phyloP scores from a whole-genome alignment of 2,113 vertebrate species.

The Typhlomys cinereus region DNA sequence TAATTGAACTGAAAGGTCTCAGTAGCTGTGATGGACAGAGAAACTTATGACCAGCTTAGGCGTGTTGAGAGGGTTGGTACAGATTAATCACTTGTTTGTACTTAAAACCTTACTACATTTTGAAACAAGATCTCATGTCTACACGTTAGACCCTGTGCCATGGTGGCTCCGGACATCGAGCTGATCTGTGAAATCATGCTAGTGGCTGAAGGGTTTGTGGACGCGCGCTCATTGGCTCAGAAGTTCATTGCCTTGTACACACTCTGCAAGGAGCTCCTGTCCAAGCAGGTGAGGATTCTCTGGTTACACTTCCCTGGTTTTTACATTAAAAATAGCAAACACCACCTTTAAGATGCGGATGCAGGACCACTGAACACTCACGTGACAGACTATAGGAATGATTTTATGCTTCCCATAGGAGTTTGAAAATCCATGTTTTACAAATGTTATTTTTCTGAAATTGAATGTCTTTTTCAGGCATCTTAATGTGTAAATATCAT shows the following conservation, averaged over 20 bases:
- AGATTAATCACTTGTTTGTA: constrained; percentile 63
- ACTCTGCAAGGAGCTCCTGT: constrained; percentile 90
- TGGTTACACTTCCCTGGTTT: background rate
- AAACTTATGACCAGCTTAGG: constrained; percentile 73
- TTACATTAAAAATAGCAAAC: background rate
- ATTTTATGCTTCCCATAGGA: constrained; percentile 15
- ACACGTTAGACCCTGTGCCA: constrained; percentile 86
- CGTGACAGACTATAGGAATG: background rate
- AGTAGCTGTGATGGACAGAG: constrained; percentile 77
- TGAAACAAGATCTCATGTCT: constrained; percentile 53
- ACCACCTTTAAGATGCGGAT: background rate
- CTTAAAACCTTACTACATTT: constrained; percentile 43
- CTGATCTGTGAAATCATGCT: constrained; percentile 93
- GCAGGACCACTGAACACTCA: background rate
- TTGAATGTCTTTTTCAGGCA: background rate
- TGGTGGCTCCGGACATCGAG: constrained; percentile 90
- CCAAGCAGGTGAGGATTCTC: constrained; percentile 86
- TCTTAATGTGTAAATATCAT: background rate
- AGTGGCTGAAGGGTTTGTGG: constrained; percentile 89
- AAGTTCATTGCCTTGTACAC: constrained; percentile 89
- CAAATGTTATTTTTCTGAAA: background rate
- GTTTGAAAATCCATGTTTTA: constrained; percentile 30
- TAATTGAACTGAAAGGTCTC: constrained; percentile 63
- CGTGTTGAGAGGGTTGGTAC: constrained; percentile 71
- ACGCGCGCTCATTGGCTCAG: constrained; percentile 83